A percentile compares a stretch with the other conserved stretches of the same genome.
phyloP scores from a whole-genome alignment of 1,140 invertebrate species.

The Zaprionus taronus region DNA sequence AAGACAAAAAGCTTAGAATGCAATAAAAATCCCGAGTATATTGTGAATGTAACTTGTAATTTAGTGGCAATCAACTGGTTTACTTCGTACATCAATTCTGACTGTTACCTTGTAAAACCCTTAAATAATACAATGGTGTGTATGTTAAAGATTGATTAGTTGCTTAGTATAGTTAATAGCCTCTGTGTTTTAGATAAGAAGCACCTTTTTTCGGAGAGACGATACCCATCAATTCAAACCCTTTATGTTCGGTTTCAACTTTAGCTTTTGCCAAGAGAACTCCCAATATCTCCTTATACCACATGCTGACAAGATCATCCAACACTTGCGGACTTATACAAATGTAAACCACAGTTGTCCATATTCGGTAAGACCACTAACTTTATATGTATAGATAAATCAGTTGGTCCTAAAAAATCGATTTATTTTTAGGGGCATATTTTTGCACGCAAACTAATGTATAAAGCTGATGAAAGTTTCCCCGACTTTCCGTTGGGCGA shows the following conservation, averaged over 20 bases:
- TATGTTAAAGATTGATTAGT: not conserved
- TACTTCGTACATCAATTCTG: conserved; percentile 8
- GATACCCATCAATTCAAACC: conserved; percentile 20
- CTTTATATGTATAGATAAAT: not conserved
- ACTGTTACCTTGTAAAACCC: not conserved
- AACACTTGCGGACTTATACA: conserved; percentile 5
- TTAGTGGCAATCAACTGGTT: conserved; percentile 9
- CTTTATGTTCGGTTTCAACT: conserved; percentile 7
- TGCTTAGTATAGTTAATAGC: not conserved
- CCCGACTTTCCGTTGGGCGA: conserved; percentile 2
- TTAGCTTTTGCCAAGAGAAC: not conserved
- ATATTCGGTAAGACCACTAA: not conserved
- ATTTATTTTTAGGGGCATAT: not conserved
- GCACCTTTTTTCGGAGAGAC: not conserved
- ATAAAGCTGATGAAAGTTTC: not conserved
- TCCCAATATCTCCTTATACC: not conserved
- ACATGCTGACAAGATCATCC: not conserved
- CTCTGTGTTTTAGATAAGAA: not conserved
- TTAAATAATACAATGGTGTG: not conserved
- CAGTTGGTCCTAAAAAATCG: not conserved
- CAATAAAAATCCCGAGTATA: not conserved
- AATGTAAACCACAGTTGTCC: conserved; percentile 27
- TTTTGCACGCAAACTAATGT: conserved; percentile 7
- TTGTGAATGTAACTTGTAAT: not conserved
- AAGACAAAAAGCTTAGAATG: conserved; percentile 7